phyloP scores from a whole-genome alignment of 2,113 vertebrate species.

The Agelaius phoeniceus region DNA sequence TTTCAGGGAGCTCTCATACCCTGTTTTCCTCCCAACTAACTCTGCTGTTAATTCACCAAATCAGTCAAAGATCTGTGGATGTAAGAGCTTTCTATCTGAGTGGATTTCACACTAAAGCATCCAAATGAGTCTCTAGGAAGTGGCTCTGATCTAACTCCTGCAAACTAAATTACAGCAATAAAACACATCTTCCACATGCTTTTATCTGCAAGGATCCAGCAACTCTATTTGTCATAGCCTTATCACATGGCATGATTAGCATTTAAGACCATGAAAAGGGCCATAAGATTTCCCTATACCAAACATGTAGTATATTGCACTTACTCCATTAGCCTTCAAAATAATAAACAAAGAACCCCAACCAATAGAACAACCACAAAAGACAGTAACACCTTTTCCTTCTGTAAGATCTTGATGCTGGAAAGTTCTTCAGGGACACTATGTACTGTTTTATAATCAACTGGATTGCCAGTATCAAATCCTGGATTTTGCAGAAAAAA shows the following conservation, averaged over 20 bases:
- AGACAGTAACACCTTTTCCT: neutral
- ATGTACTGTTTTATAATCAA: neutral
- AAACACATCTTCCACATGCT: neutral
- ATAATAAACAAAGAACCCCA: neutral
- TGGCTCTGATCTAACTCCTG: neutral
- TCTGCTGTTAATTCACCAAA: neutral
- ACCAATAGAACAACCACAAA: accelerated
- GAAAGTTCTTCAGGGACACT: neutral
- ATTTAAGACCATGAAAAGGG: neutral
- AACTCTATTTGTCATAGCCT: neutral
- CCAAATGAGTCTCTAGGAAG: slow-evolving; percentile 4
- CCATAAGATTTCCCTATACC: neutral
- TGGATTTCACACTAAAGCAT: neutral
- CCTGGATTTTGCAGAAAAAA: neutral
- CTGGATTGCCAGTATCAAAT: neutral
- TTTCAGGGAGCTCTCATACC: neutral
- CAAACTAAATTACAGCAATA: slow-evolving; percentile 10
- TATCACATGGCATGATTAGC: neutral
- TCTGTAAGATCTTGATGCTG: neutral
- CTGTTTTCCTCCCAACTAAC: neutral
- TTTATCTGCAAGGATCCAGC: neutral
- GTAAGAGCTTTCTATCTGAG: neutral
- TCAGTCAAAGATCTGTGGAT: neutral
- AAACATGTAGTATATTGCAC: neutral
- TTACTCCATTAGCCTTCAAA: neutral